A percentile compares a stretch with the other conserved stretches of the same genome.
Conservation (phyloP, 2,113 vertebrate species). For the Cololabis saira region DNA sequence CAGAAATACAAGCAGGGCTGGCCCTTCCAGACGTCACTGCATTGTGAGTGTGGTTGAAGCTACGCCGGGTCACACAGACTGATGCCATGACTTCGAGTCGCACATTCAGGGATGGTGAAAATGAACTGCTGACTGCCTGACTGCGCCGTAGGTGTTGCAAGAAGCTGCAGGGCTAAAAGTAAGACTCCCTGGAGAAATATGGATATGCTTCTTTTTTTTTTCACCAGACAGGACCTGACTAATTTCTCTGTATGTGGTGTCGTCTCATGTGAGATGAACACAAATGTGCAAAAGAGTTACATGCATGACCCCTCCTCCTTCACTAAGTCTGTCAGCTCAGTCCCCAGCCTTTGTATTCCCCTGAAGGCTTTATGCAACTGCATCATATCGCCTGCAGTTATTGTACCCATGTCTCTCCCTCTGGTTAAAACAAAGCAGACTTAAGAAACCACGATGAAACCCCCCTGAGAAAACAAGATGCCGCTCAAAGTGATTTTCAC, state of each 20-base stretch:
- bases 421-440: conserved; percentile 65
- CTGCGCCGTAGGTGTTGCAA: conserved; percentile 54
- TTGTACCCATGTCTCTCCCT: conserved; percentile 60
- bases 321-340: conserved; percentile 41
- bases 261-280: conserved; percentile 31
- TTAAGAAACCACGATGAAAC: conserved; percentile 68
- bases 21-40: no score
- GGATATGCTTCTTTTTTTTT: conserved; percentile 32
- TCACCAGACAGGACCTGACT: conserved; percentile 26
- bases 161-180: conserved; percentile 59
- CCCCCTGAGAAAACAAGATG: conserved; percentile 70
- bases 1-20: no score
- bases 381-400: conserved; percentile 69
- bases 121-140: conserved; percentile 57
- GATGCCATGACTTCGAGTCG: conserved; percentile 46
- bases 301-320: conserved; percentile 54
- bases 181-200: conserved; percentile 43
- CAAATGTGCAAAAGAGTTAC: conserved; percentile 45
- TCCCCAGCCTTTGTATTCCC: conserved; percentile 56
- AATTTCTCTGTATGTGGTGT: conserved; percentile 34
- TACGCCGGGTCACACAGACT: neutral
- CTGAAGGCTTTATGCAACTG: conserved; percentile 55
- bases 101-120: conserved; percentile 56
- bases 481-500: conserved; percentile 68
- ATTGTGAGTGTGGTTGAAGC: conserved; percentile 36